Conservation (phyloP, 2,888 invertebrate genomes). For the Tholera decimalis region DNA sequence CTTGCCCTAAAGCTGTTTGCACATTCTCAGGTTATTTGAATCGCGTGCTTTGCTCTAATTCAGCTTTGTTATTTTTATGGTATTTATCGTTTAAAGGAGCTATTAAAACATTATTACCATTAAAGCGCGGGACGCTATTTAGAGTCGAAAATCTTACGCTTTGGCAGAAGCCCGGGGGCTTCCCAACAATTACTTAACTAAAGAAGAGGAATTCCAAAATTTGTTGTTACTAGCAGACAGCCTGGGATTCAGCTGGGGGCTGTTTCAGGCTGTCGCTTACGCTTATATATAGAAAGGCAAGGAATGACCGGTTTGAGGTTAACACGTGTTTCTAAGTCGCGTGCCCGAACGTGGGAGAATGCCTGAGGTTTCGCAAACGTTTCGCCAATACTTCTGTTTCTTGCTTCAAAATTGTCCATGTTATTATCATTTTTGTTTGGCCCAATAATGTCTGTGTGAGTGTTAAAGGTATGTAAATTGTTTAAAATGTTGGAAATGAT, state of each 20-base stretch:
- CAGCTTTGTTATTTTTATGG: slow-evolving; percentile 14
- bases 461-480: slow-evolving; percentile 10
- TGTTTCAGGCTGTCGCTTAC: slow-evolving; percentile 70
- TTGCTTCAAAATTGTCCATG: slow-evolving; percentile 38
- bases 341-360: slow-evolving; percentile 81
- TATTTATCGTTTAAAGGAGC: slow-evolving; percentile 34
- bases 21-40: slow-evolving; percentile 35
- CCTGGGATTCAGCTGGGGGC: slow-evolving; percentile 82
- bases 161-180: slow-evolving; percentile 40
- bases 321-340: slow-evolving; percentile 74
- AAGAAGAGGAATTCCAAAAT: slow-evolving; percentile 44
- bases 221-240: slow-evolving; percentile 66
- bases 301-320: slow-evolving; percentile 60
- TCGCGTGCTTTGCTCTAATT: slow-evolving; percentile 30
- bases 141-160: slow-evolving; percentile 32
- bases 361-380: slow-evolving; percentile 78
- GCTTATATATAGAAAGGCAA: slow-evolving; percentile 69
- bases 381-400: slow-evolving; percentile 61
- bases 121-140: slow-evolving; percentile 45
- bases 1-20: background rate
- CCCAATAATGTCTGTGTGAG: slow-evolving; percentile 32
- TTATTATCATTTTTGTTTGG: slow-evolving; percentile 49
- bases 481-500: slow-evolving; percentile 20
- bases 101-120: slow-evolving; percentile 41
- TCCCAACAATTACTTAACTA: slow-evolving; percentile 34